phyloP scores from a whole-genome alignment of 1,140 invertebrate species.

The Archegozetes longisetosus region DNA sequence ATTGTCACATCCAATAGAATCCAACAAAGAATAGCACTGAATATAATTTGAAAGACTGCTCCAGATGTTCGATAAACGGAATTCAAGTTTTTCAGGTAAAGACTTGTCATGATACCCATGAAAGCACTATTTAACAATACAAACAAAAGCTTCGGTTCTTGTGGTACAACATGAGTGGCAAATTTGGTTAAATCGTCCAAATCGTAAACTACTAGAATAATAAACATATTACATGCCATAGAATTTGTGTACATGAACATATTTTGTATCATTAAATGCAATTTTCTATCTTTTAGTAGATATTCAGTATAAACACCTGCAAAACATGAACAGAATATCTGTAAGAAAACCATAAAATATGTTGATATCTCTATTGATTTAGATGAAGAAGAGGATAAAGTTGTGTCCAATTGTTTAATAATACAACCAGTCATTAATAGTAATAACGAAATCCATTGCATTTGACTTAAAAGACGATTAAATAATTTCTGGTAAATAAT shows the following conservation, averaged over 20 bases:
- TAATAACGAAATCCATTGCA: conserved; percentile 79
- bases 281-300: conserved; percentile 58
- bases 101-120: not conserved
- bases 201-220: not conserved
- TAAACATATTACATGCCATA: conserved; percentile 66
- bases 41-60: not conserved
- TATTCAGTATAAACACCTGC: conserved; percentile 95
- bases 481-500: conserved; percentile 85
- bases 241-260: conserved; percentile 90
- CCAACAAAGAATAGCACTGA: not conserved
- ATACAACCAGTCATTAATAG: conserved; percentile 77
- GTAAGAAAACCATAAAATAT: conserved; percentile 42
- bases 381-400: too few relatives aligned
- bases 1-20: conserved; percentile 11
- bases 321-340: conserved; percentile 78
- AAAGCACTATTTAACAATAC: not conserved
- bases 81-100: not conserved
- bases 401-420: conserved; percentile 50
- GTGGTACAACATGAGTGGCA: not conserved
- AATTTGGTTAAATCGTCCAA: not conserved
- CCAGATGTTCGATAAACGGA: not conserved
- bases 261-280: conserved; percentile 85
- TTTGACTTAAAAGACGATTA: conserved; percentile 55
- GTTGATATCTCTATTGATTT: too few relatives aligned
- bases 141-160: not conserved